phyloP scores from a whole-genome alignment of 2,113 vertebrate species.

The Eulemur macaco region DNA sequence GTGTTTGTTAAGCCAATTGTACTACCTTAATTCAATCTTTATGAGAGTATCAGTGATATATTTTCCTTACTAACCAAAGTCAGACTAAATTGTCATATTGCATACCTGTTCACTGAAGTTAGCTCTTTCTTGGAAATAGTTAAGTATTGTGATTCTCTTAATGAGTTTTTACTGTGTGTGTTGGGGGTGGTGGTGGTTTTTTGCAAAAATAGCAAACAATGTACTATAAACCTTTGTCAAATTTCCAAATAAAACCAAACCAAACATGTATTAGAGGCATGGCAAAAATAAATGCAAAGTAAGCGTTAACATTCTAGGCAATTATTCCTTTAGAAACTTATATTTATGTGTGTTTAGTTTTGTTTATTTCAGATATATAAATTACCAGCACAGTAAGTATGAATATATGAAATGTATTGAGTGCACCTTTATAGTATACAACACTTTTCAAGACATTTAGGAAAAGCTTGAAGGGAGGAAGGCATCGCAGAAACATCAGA shows the following conservation, averaged over 20 bases:
- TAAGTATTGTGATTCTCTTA: not conserved
- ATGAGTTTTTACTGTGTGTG: not conserved
- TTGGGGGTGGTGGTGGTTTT: not conserved
- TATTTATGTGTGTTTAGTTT: not conserved
- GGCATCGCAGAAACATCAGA: not conserved
- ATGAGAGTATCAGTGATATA: not conserved
- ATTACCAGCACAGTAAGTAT: not conserved
- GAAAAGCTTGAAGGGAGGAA: not conserved
- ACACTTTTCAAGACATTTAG: not conserved
- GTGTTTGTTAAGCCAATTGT: not conserved
- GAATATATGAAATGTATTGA: not conserved
- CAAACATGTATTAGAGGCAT: not conserved
- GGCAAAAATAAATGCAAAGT: not conserved
- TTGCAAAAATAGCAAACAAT: not conserved
- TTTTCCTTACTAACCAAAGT: not conserved
- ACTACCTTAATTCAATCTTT: not conserved
- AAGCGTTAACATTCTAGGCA: not conserved
- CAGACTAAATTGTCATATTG: not conserved
- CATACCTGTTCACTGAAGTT: not conserved
- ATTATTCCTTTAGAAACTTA: not conserved
- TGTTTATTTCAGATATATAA: not conserved
- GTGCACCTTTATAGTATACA: not conserved
- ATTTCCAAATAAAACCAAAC: constrained; percentile 12
- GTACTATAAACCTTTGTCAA: not conserved
- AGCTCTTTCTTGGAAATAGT: not conserved